Evolutionary conservation across 2,113 vertebrate genomes (phyloP).

Genomic region (Variabilichromis moorii): DNA sequence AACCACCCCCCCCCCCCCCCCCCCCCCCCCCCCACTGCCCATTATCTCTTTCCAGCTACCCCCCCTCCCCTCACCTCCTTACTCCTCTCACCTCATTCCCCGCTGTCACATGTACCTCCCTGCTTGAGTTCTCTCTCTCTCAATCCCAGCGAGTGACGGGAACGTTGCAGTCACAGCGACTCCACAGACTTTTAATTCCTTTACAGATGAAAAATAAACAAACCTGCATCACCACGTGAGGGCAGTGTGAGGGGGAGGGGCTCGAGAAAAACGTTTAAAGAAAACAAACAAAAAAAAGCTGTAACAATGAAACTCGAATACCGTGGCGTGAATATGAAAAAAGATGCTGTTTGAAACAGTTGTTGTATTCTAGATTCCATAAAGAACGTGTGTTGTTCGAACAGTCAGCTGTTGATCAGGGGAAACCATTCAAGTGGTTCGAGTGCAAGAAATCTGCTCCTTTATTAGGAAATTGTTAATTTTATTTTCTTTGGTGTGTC

Average conservation of each 20-base stretch:
- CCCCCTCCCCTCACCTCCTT: neutral
- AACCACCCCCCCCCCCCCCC: no score
- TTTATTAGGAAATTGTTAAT: constrained; percentile 50
- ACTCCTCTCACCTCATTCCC: neutral
- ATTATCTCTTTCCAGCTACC: neutral
- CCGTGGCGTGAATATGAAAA: constrained; percentile 65
- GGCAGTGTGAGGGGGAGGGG: constrained; percentile 8
- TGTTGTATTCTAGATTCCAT: constrained; percentile 73
- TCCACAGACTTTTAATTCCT: constrained; percentile 69
- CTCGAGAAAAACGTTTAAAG: constrained; percentile 40
- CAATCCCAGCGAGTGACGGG: constrained; percentile 52
- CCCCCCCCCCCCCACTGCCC: neutral
- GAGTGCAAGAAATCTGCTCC: constrained; percentile 50
- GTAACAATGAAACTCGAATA: constrained; percentile 67
- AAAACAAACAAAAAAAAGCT: constrained; percentile 50
- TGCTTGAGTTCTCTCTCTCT: neutral
- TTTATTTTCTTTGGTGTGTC: constrained; percentile 51
- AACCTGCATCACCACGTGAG: constrained; percentile 38
- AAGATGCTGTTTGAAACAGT: constrained; percentile 73
- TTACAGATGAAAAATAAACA: constrained; percentile 44
- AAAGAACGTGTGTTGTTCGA: constrained; percentile 55
- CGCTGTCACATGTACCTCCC: neutral
- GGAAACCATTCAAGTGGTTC: constrained; percentile 41
- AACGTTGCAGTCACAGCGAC: constrained; percentile 60
- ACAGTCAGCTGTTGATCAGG: constrained; percentile 60